Conservation (phyloP, 2,888 invertebrate species). For the Norana najaformis region DNA sequence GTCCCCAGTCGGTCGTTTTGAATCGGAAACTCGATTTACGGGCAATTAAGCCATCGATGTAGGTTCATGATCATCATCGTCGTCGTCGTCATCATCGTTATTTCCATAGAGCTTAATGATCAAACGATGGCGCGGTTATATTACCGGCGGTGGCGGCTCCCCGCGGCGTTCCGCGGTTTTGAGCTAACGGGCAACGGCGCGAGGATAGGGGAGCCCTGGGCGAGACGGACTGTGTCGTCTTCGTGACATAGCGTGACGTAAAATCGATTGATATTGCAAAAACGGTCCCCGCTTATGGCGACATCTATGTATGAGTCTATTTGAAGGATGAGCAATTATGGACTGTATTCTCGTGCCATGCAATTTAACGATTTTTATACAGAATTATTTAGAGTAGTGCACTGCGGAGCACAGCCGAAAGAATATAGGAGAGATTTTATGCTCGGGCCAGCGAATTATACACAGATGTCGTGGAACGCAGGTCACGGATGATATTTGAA, state of each 20-base stretch:
- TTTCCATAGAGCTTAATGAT: neutral
- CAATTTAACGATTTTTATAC: neutral
- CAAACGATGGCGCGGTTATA: neutral
- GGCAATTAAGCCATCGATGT: neutral
- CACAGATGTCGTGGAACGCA: too few species aligned
- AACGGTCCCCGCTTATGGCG: neutral
- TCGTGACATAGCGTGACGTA: neutral
- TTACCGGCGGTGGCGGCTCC: neutral
- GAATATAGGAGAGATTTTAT: neutral
- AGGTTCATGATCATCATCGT: neutral
- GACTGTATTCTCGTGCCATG: neutral
- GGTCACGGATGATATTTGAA: too few species aligned
- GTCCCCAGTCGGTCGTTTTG: slow-evolving; percentile 5
- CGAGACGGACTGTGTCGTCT: neutral
- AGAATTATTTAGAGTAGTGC: neutral
- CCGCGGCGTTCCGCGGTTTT: neutral
- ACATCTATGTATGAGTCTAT: neutral
- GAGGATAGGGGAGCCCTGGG: too few species aligned
- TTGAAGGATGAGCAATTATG: neutral
- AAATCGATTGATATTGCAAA: neutral
- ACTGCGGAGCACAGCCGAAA: neutral
- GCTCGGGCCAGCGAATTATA: too few species aligned
- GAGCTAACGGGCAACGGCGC: neutral
- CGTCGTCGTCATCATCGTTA: neutral
- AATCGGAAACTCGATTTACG: slow-evolving; percentile 13